Evolutionary conservation across 2,888 invertebrate genomes (phyloP), one percentile per base, ranked within the genome.

Genomic region (Agonopterix subpropinquella): DNA sequence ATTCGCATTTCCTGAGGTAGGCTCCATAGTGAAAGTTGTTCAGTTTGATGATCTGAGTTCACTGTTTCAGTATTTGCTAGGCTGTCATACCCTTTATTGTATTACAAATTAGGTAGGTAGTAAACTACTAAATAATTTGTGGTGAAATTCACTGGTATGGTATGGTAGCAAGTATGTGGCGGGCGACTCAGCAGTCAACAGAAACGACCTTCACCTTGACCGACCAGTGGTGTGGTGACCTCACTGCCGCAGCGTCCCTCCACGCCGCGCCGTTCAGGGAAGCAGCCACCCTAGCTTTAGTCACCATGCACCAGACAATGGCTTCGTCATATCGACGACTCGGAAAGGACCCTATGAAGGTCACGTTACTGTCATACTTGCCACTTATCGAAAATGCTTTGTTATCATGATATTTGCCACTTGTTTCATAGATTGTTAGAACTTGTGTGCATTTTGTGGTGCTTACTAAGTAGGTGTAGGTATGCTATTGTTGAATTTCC

Each of bases 231-330:
- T 57, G 57, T 51, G 59, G 62, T 72, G 72, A 76, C 70, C 65
- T 70, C 70, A 73, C 67, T 63, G 54, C 56, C 56, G 13, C 10
- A 41, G 2, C 11, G 36, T 36, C 10, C 36, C 43, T 8, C 36
- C 28, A 11, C 43, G 11, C 10, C 50, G 47, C 43, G 11, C 10
- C 50, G 47, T 51, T 54, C 58, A 54, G 64, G 70, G 70, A 67
- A 67, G 58, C 66, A 65, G 58, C 78, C 77, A 74, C 76, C 76
- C 73, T 61, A 55, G 66, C 52, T 75, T 86, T 82, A 85, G 80
- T 86, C 86, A 86, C 66, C 67, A 7, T 28, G 28, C 28, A 28
- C 5, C 67, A 78, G 65, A 86, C 85, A 86, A 87, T 80, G 68
- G 80, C 77, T 78, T 76, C 77, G 84, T 83, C 84, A 85, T 13